phyloP scores from a whole-genome alignment of 2,888 invertebrate species.

The Cryptocephalus primarius region DNA sequence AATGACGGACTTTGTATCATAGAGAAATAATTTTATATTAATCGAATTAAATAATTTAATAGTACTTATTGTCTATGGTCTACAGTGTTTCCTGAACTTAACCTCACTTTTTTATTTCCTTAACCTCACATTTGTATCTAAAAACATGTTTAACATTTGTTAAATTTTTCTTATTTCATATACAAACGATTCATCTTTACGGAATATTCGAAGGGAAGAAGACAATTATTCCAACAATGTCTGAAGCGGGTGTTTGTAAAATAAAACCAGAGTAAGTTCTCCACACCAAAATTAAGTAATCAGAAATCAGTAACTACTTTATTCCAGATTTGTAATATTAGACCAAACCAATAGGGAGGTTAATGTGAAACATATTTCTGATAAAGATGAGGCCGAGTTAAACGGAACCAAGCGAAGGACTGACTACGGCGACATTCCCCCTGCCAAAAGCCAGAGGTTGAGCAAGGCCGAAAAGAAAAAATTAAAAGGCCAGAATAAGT shows the following conservation, averaged over 20 bases:
- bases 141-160: too few species aligned
- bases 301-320: slow-evolving; percentile 2
- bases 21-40: too few species aligned
- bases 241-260: slow-evolving; percentile 33
- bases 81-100: too few species aligned
- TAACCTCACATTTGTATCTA: too few species aligned
- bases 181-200: too few species aligned
- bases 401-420: slow-evolving; percentile 10
- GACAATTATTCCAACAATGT: slow-evolving; percentile 1
- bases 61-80: too few species aligned
- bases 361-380: slow-evolving; percentile 35
- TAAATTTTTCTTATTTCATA: too few species aligned
- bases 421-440: slow-evolving; percentile 25
- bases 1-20: too few species aligned
- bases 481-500: slow-evolving; percentile 65
- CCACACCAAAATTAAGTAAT: neutral
- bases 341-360: slow-evolving; percentile 34
- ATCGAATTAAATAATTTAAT: too few species aligned
- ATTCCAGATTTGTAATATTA: slow-evolving; percentile 37
- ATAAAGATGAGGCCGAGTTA: slow-evolving; percentile 32
- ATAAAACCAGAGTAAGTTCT: slow-evolving; percentile 40
- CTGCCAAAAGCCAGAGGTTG: slow-evolving; percentile 30
- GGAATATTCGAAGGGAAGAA: too few species aligned
- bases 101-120: too few species aligned
- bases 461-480: slow-evolving; percentile 34